A percentile compares a stretch with the other conserved stretches of the same genome.
phyloP scores from a whole-genome alignment of 2,888 invertebrate species.

The Eremobia ochroleuca region DNA sequence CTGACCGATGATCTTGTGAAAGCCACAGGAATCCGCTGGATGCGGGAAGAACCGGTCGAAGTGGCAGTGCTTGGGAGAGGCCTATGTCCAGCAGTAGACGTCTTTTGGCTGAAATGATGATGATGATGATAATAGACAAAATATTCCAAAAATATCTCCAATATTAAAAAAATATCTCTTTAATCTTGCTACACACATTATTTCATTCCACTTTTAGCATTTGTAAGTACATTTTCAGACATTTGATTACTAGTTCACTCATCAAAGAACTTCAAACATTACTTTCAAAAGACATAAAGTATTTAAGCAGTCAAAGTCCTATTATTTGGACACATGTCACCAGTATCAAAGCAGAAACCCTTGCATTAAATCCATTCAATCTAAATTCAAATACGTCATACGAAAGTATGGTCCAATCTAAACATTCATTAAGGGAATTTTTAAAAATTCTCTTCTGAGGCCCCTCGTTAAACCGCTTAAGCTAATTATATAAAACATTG shows the following conservation, averaged over 20 bases:
- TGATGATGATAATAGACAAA: too few relatives aligned
- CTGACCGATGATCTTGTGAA: too few relatives aligned
- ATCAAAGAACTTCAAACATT: conserved; percentile 67
- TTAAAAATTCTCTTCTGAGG: conserved; percentile 79
- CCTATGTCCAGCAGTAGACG: too few relatives aligned
- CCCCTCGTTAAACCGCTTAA: conserved; percentile 88
- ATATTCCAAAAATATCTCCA: background rate
- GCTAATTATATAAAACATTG: conserved; percentile 90
- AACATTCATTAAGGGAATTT: conserved; percentile 87
- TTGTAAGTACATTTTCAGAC: background rate
- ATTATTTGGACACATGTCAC: conserved; percentile 88
- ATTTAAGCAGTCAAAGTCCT: conserved; percentile 67
- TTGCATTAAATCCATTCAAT: conserved; percentile 77
- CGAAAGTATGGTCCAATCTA: conserved; percentile 87
- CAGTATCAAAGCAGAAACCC: conserved; percentile 79
- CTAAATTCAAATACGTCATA: conserved; percentile 85
- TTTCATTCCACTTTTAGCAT: background rate
- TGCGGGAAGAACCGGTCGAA: too few relatives aligned
- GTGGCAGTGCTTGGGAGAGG: too few relatives aligned
- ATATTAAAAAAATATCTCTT: background rate
- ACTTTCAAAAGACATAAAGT: conserved; percentile 69
- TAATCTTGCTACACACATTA: background rate
- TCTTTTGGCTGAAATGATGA: too few relatives aligned
- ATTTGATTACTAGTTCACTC: conserved; percentile 24
- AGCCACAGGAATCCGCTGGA: too few relatives aligned